These are phyloP conservation scores for Trinorchestia longiramus DNA, from an alignment of 1,140 invertebrate genomes.

Conservation along the genomic window DNA sequence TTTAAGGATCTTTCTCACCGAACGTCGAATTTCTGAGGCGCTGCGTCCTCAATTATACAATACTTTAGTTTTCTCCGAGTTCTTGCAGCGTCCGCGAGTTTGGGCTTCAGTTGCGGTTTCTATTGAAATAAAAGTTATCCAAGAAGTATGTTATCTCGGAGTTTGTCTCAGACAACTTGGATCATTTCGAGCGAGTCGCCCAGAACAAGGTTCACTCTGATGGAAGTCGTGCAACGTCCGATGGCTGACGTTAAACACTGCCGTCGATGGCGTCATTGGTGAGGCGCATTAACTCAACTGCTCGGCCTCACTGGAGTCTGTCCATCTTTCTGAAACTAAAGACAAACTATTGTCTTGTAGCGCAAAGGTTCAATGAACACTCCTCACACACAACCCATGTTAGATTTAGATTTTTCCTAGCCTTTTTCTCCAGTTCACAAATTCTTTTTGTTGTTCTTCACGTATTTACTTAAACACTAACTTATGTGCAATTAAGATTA, in stretches of 20 bases:
- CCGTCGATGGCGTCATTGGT: background rate
- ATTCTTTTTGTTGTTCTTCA: too few relatives aligned
- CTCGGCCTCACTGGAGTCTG: background rate
- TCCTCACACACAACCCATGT: background rate
- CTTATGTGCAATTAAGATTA: too few relatives aligned
- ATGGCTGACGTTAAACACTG: background rate
- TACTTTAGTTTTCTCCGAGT: background rate
- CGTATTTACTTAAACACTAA: too few relatives aligned
- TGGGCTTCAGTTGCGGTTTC: slow-evolving; percentile 2
- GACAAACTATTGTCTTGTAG: background rate
- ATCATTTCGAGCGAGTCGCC: background rate
- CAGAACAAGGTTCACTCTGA: background rate
- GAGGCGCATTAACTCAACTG: background rate
- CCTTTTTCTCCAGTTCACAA: background rate
- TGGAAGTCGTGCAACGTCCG: background rate
- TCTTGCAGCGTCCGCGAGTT: background rate
- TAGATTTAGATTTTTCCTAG: background rate
- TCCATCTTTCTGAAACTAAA: background rate
- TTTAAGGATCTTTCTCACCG: background rate
- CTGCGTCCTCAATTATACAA: background rate
- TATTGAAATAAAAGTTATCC: background rate
- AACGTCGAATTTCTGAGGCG: background rate
- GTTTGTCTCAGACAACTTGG: background rate
- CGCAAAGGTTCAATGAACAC: background rate
- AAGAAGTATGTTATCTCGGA: background rate